These are phyloP conservation scores for Frankliniella intonsa DNA, from an alignment of 2,888 invertebrate genomes.

Conservation along the genomic window DNA sequence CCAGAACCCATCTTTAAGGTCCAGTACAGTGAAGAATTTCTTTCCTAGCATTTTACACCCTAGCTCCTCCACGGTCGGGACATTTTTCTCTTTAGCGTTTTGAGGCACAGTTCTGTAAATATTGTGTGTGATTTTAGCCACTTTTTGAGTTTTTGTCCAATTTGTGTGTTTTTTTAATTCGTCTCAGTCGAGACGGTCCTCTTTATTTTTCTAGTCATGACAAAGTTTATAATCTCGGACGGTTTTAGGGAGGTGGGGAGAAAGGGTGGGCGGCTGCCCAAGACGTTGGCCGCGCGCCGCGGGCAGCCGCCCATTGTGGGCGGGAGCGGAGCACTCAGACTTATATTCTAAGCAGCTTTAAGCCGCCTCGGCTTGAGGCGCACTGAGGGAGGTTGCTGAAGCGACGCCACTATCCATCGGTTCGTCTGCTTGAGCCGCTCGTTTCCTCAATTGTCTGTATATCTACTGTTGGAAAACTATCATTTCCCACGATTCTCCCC, in stretches of 20 bases:
- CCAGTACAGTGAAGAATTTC: conserved; percentile 35
- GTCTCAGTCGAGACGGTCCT: neutral
- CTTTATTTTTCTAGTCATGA: neutral
- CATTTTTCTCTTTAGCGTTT: too few relatives aligned
- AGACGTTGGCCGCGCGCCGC: too few relatives aligned
- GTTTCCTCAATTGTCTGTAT: neutral
- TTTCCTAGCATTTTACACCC: conserved; percentile 33
- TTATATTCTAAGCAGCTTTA: neutral
- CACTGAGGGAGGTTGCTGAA: neutral
- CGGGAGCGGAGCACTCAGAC: neutral
- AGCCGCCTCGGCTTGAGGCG: neutral
- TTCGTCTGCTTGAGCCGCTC: neutral
- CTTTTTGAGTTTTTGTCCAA: too few relatives aligned
- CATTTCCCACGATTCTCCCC: conserved; percentile 14
- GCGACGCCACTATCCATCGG: neutral
- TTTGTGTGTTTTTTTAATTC: too few relatives aligned
- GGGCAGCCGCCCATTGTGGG: neutral
- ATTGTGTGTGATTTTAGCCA: too few relatives aligned
- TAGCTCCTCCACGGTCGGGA: conserved; percentile 37
- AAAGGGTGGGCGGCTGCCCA: too few relatives aligned
- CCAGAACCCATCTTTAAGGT: too few relatives aligned
- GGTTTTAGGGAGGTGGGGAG: neutral
- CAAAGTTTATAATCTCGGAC: conserved; percentile 8
- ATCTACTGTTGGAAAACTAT: conserved; percentile 35
- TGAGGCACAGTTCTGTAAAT: neutral